Conservation (phyloP, 2,888 invertebrate species). For the Creontiades dilutus region DNA sequence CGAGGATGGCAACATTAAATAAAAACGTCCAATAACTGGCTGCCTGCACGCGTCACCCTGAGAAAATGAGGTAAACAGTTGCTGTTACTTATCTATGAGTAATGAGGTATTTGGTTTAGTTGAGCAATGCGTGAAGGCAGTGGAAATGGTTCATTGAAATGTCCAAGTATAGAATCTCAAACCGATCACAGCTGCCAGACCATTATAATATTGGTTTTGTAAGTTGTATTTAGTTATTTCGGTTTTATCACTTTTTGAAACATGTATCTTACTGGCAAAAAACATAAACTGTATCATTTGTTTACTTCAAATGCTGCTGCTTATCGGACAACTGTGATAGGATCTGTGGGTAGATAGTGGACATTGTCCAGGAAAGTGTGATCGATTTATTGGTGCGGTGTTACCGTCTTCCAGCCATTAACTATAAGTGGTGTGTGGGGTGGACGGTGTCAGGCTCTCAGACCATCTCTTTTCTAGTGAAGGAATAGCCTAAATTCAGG, state of each 20-base stretch:
- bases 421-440: constrained; percentile 21
- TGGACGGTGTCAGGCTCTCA: constrained; percentile 43
- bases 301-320: no score
- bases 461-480: not conserved
- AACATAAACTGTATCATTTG: no score
- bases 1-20: not conserved
- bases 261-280: no score
- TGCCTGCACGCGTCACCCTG: constrained; percentile 6
- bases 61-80: constrained; percentile 23
- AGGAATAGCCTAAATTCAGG: no score
- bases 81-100: constrained; percentile 29
- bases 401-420: constrained; percentile 63
- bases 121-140: not conserved
- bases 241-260: no score
- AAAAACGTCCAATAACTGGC: not conserved
- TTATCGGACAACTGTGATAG: no score
- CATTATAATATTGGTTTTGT: not conserved
- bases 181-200: not conserved
- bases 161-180: not conserved
- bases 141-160: not conserved
- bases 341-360: no score
- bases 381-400: not conserved
- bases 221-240: no score
- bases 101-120: constrained; percentile 3
- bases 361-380: no score